Evolutionary conservation across 2,113 vertebrate genomes (phyloP).

Genomic region (Anarhynchus alexandrinus): DNA sequence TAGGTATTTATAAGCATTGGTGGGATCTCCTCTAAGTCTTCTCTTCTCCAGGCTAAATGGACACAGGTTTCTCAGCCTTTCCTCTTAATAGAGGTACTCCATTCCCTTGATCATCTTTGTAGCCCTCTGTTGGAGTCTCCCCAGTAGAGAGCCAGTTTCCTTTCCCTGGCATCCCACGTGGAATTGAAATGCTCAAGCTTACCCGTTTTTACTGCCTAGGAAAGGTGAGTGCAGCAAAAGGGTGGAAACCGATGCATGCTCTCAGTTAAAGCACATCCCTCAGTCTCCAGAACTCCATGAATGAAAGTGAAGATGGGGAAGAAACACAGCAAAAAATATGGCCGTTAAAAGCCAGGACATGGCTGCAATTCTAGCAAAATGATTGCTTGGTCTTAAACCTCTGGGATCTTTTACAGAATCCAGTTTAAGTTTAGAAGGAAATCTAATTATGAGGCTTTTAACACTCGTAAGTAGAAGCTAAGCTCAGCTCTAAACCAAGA

Average conservation of each 20-base stretch:
- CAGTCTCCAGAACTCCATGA: neutral
- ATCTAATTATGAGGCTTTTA: conserved; percentile 66
- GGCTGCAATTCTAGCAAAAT: neutral
- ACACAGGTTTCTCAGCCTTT: too few relatives aligned
- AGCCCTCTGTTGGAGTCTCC: too few relatives aligned
- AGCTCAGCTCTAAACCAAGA: conserved; percentile 22
- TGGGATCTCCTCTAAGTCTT: too few relatives aligned
- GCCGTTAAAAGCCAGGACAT: neutral
- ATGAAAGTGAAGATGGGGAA: neutral
- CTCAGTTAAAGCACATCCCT: neutral
- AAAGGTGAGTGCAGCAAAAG: neutral
- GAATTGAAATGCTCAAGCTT: neutral
- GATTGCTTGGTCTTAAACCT: neutral
- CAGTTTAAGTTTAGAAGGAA: conserved; percentile 45
- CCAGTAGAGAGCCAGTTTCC: neutral
- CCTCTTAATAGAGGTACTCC: too few relatives aligned
- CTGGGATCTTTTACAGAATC: conserved; percentile 29
- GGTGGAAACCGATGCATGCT: neutral
- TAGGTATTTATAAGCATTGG: too few relatives aligned
- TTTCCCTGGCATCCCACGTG: neutral
- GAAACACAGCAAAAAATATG: neutral
- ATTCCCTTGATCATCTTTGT: too few relatives aligned
- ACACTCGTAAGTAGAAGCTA: conserved; percentile 36
- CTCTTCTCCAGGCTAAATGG: too few relatives aligned
- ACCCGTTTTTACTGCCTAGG: neutral